A percentile compares a stretch with the other conserved stretches of the same genome.
Conservation (phyloP, 2,113 vertebrate species). For the Catharus fuscescens region DNA sequence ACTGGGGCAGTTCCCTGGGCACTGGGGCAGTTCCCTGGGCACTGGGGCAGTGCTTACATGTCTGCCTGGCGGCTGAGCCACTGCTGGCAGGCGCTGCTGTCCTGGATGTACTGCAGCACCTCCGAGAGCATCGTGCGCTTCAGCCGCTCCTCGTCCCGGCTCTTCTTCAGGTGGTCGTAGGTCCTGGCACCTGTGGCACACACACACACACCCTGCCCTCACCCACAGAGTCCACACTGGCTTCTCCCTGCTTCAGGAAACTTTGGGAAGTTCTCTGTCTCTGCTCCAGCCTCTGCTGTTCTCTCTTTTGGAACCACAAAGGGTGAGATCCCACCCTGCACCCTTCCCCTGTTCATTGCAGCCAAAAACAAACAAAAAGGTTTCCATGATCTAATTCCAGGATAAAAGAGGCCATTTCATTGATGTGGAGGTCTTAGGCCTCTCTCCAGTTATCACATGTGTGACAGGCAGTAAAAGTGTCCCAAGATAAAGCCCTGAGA, state of each 20-base stretch:
- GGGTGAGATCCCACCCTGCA: neutral
- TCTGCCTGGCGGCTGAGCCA: slow-evolving; percentile 97
- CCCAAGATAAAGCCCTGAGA: neutral
- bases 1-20: neutral
- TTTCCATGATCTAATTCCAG: neutral
- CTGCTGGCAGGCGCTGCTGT: slow-evolving; percentile 94
- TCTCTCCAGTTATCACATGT: neutral
- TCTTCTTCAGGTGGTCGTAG: slow-evolving; percentile 89
- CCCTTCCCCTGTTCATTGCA: neutral
- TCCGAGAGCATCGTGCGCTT: slow-evolving; percentile 95
- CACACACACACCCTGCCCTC: neutral
- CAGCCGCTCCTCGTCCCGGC: slow-evolving; percentile 88
- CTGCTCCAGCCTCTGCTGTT: neutral
- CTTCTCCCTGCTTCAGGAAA: neutral
- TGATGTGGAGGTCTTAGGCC: neutral
- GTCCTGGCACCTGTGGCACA: slow-evolving; percentile 85
- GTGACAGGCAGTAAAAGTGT: neutral
- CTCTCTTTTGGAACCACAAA: neutral
- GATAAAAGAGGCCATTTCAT: neutral
- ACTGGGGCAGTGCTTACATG: slow-evolving; percentile 74
- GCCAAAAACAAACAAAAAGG: neutral
- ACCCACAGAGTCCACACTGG: fast-evolving
- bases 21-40: neutral
- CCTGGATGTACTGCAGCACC: slow-evolving; percentile 96
- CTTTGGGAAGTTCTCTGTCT: neutral